These are phyloP conservation scores for Adelosebastes latens DNA, from an alignment of 2,797 vertebrate species.

Conservation along the genomic window DNA sequence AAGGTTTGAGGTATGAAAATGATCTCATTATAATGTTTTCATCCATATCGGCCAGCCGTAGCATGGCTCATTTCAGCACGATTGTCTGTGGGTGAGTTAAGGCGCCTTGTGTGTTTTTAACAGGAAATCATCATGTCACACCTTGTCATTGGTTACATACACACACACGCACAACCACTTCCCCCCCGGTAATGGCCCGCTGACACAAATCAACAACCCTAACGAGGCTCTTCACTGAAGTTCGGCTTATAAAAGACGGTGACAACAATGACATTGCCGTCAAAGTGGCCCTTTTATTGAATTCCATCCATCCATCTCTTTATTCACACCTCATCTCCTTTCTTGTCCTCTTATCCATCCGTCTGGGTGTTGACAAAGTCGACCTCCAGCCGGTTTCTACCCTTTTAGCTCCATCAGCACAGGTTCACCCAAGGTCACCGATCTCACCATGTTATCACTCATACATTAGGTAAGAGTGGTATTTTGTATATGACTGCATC, in stretches of 20 bases:
- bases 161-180: background rate
- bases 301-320: conserved; percentile 34
- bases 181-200: conserved; percentile 2
- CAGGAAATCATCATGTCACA: conserved; percentile 54
- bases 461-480: background rate
- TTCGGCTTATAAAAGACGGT: background rate
- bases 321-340: conserved; percentile 31
- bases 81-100: background rate
- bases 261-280: conserved; percentile 9
- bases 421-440: background rate
- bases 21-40: background rate
- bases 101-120: background rate
- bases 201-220: conserved; percentile 54
- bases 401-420: conserved; percentile 14
- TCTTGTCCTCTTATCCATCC: background rate
- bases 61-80: background rate
- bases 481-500: conserved; percentile 1
- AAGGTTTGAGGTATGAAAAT: background rate
- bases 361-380: background rate
- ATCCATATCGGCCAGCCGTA: accelerated
- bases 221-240: conserved; percentile 22
- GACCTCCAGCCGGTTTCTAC: background rate
- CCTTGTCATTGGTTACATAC: conserved; percentile 32
- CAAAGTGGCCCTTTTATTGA: conserved; percentile 22
- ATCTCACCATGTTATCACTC: background rate